Percentiles rank a stretch among this genome's conserved stretches.
Evolutionary conservation across 2,797 vertebrate genomes (phyloP).

Genomic region (Sphenopsis melanotis): DNA sequence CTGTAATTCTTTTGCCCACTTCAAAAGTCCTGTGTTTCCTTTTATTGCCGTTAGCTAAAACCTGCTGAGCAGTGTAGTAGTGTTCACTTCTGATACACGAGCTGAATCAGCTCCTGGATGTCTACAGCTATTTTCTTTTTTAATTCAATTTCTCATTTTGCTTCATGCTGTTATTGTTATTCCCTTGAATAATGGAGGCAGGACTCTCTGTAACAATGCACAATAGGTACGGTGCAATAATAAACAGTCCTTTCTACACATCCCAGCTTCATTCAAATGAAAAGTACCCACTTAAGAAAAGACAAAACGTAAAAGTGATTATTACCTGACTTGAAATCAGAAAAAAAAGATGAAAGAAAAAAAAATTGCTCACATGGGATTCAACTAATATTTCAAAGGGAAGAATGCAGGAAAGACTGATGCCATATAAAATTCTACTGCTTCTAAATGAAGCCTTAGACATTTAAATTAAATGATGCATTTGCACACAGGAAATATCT

Average conservation of each 20-base stretch:
- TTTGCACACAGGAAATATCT: neutral
- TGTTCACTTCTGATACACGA: neutral
- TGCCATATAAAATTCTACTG: neutral
- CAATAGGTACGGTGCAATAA: neutral
- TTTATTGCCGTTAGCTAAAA: neutral
- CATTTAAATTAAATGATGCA: neutral
- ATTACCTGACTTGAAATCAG: neutral
- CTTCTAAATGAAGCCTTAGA: neutral
- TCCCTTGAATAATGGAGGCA: neutral
- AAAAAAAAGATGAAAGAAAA: neutral
- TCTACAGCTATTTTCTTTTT: neutral
- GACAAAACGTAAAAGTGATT: neutral
- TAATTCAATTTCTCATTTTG: neutral
- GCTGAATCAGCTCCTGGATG: neutral
- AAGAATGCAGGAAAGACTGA: neutral
- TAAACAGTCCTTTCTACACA: neutral
- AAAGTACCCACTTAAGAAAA: neutral
- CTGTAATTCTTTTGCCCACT: neutral
- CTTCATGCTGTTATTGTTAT: neutral
- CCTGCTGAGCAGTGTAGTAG: neutral
- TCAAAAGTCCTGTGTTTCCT: neutral
- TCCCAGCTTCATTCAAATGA: neutral
- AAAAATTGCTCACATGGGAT: neutral
- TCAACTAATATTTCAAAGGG: neutral
- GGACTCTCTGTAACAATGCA: neutral